These are phyloP conservation scores for Zaprionus bogoriensis DNA, from an alignment of 2,888 invertebrate species.

Conservation along the genomic window DNA sequence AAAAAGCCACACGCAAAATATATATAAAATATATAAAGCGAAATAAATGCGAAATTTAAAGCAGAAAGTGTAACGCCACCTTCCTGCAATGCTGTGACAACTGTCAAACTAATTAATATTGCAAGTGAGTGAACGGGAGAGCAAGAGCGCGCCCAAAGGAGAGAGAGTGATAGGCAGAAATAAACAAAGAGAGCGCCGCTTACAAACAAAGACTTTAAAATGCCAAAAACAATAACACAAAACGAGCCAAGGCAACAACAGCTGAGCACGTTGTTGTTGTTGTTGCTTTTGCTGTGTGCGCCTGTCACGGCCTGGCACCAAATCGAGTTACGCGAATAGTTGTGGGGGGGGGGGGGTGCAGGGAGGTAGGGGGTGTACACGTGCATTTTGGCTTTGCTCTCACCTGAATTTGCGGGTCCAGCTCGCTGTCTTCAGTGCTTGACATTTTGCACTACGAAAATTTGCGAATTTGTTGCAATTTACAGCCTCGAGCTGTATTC, in stretches of 20 bases:
- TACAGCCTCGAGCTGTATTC: constrained; percentile 6
- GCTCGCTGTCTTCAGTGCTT: constrained; percentile 77
- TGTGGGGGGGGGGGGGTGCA: not conserved
- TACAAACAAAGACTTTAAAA: constrained; percentile 6
- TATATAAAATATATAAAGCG: no score
- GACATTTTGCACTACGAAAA: constrained; percentile 56
- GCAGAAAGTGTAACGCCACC: constrained; percentile 21
- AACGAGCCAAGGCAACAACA: constrained; percentile 47
- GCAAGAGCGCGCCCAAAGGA: not conserved
- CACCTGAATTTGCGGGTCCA: constrained; percentile 83
- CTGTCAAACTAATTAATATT: constrained; percentile 39
- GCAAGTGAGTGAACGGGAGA: not conserved
- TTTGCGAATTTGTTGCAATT: constrained; percentile 22
- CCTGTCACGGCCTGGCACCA: constrained; percentile 39
- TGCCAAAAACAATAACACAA: constrained; percentile 27
- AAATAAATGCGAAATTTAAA: constrained; percentile 29
- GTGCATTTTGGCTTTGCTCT: constrained; percentile 40
- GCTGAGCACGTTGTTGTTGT: constrained; percentile 34
- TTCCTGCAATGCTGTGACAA: constrained; percentile 41
- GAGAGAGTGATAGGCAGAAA: not conserved
- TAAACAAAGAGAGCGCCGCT: not conserved
- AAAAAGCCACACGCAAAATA: constrained; percentile 32
- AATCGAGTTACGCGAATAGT: not conserved
- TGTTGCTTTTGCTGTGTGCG: constrained; percentile 4
- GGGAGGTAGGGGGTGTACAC: constrained; percentile 12